Percentiles rank a stretch among this genome's conserved stretches.
Evolutionary conservation across 2,888 invertebrate species (phyloP).

Genomic region (Cryptus armator): DNA sequence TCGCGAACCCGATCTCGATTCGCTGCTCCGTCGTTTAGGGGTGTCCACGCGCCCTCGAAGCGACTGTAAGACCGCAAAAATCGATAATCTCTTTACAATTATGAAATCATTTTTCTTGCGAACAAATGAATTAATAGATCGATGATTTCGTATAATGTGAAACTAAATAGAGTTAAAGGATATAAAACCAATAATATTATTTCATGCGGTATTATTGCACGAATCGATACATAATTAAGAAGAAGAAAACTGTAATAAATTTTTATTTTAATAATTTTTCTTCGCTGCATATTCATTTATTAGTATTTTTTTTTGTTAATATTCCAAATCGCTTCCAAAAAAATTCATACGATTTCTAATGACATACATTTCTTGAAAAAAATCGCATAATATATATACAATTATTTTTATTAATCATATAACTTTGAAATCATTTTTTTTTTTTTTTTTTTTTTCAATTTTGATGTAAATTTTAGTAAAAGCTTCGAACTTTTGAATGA

Average conservation of each 20-base stretch:
- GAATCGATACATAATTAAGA: background rate
- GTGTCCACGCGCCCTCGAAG: constrained; percentile 60
- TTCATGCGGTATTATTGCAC: too few species aligned
- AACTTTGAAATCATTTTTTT: too few species aligned
- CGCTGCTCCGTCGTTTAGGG: constrained; percentile 71
- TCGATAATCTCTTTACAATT: constrained; percentile 47
- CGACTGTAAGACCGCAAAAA: constrained; percentile 27
- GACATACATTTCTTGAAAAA: too few species aligned
- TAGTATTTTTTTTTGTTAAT: background rate
- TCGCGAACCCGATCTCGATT: constrained; percentile 70
- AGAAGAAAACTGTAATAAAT: background rate
- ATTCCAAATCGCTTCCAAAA: background rate
- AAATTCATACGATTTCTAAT: background rate
- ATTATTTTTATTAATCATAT: too few species aligned
- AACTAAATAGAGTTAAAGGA: background rate
- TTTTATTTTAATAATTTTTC: background rate
- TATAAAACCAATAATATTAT: background rate
- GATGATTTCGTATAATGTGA: background rate
- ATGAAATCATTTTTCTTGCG: background rate
- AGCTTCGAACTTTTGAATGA: too few species aligned
- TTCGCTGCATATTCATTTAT: background rate
- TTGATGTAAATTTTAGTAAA: too few species aligned
- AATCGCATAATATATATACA: too few species aligned
- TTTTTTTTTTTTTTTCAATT: too few species aligned
- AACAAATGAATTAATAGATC: background rate